Evolutionary conservation across 2,113 vertebrate genomes (phyloP).

Genomic region (Catharus fuscescens): DNA sequence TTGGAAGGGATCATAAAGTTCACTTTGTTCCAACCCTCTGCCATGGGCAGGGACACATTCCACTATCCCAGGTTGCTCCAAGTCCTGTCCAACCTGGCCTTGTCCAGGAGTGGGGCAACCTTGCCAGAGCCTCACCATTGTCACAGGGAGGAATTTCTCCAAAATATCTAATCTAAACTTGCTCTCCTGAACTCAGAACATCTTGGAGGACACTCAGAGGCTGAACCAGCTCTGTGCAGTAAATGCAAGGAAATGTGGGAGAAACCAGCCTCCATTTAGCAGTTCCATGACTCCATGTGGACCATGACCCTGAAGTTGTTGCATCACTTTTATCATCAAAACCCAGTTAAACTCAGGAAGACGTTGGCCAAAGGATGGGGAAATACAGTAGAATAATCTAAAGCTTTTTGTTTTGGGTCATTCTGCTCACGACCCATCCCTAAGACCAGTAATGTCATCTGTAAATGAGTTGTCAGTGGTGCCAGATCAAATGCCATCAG

Average conservation of each 20-base stretch:
- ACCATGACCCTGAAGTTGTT: background rate
- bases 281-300: background rate
- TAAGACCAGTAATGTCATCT: background rate
- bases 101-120: background rate
- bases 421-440: background rate
- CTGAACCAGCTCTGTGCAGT: background rate
- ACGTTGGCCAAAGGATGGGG: background rate
- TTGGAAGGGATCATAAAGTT: background rate
- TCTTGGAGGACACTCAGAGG: background rate
- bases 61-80: background rate
- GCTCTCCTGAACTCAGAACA: background rate
- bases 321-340: background rate
- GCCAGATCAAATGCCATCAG: background rate
- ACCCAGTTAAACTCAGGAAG: background rate
- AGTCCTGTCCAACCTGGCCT: accelerated
- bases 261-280: background rate
- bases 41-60: background rate
- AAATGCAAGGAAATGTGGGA: background rate
- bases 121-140: background rate
- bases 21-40: background rate
- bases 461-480: background rate
- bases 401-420: background rate
- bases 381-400: background rate
- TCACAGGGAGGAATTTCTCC: background rate
- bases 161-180: background rate